These are phyloP conservation scores for Aleiodes testaceus DNA, from an alignment of 2,888 invertebrate genomes.

Conservation along the genomic window DNA sequence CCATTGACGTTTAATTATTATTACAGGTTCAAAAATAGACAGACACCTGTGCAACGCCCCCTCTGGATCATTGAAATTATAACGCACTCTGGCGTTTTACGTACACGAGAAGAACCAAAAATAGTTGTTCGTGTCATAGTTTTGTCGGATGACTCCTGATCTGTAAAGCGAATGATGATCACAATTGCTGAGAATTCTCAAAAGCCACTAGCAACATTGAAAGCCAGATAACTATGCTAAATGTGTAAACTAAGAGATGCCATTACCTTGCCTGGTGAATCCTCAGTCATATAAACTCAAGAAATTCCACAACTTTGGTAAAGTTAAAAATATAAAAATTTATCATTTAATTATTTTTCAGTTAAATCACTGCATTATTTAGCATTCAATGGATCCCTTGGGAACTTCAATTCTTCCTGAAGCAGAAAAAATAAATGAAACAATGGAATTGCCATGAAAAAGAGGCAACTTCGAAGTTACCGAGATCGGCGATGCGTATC, in stretches of 20 bases:
- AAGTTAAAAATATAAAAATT: not conserved
- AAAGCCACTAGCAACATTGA: constrained; percentile 14
- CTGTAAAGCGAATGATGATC: constrained; percentile 19
- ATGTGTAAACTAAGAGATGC: constrained; percentile 26
- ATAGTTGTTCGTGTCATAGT: constrained; percentile 35
- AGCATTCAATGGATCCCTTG: not conserved
- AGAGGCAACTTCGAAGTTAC: not conserved
- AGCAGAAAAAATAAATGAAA: not conserved
- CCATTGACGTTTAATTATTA: not conserved
- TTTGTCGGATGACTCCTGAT: constrained; percentile 3
- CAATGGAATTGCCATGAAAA: not conserved
- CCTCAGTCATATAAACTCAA: constrained; percentile 1
- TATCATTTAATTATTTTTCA: not conserved
- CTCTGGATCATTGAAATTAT: constrained; percentile 9
- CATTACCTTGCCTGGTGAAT: not conserved
- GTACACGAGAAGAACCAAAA: constrained; percentile 32
- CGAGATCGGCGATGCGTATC: constrained; percentile 14
- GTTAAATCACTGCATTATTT: not conserved
- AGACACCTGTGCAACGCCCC: constrained; percentile 19
- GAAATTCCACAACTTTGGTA: not conserved
- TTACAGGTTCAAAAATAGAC: constrained; percentile 1
- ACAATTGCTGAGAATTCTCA: constrained; percentile 11
- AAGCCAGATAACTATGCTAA: not conserved
- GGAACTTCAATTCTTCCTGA: not conserved
- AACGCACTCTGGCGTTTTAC: constrained; percentile 15